phyloP scores from a whole-genome alignment of 1,140 invertebrate species.

The Orchestia grillus region DNA sequence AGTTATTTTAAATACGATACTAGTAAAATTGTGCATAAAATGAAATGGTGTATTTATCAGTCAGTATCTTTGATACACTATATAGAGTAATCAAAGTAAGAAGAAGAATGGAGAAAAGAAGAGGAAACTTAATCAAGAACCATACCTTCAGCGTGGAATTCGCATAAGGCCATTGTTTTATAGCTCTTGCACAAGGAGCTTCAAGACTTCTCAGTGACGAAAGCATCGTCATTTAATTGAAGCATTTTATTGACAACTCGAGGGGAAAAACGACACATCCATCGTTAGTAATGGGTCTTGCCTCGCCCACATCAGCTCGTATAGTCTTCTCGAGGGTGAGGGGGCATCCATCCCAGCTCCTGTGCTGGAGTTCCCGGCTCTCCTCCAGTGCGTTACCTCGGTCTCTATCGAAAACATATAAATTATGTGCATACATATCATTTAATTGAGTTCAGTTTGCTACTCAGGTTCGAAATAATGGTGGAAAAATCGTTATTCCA shows the following conservation, averaged over 20 bases:
- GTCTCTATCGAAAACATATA: neutral
- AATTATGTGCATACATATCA: too few species aligned
- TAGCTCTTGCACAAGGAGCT: neutral
- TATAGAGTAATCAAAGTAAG: neutral
- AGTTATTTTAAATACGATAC: too few species aligned
- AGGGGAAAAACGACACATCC: neutral
- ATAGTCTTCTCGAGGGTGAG: neutral
- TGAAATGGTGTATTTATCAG: neutral
- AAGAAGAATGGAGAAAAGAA: neutral
- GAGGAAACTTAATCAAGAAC: neutral
- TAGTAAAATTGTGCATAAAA: neutral
- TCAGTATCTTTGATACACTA: neutral
- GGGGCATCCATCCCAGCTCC: neutral
- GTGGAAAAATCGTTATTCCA: too few species aligned
- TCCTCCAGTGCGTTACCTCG: neutral
- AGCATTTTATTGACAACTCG: neutral
- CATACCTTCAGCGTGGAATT: neutral
- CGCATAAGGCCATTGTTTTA: neutral
- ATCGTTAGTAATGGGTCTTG: neutral
- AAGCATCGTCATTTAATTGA: neutral
- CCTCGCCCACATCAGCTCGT: neutral
- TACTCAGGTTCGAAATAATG: too few species aligned
- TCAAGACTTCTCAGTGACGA: too few species aligned
- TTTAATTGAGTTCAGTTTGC: too few species aligned
- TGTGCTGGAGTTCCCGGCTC: neutral